Evolutionary conservation across 2,888 invertebrate species (phyloP), one percentile per base, ranked within the genome.

Genomic region (Nectonema munidae): DNA sequence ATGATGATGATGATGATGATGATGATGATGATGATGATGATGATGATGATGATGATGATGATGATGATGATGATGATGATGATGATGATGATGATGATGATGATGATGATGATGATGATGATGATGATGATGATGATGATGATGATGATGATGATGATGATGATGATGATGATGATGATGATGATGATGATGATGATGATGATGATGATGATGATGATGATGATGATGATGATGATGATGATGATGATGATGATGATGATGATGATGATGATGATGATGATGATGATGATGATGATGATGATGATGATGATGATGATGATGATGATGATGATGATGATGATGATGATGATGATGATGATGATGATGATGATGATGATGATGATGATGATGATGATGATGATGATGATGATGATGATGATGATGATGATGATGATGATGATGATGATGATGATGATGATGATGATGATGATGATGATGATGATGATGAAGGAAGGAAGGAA

Each of bases 11-110:
- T 39, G 5, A 35, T 39, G 39, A 20, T 40, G 39, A 39, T 39
- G 39, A 5, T 39, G 39, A 2, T 41, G 40, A 41, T 41, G 40
- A 41, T 40, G 40, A 41, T 40, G 40, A 41, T 40, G 40, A 41
- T 41, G 40, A 41, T 40, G 40, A 41, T 40, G 40, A 41, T 40
- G 40, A 41, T 41, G 40, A 41, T 41, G 40, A 41, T 41, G 40
- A 40, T 40, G 40, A 40, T 40, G 40, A 40, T 40, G 40, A 40
- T 40, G 40, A 40, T 40, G 40, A 40, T 40, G 41, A 40, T 41
- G 40, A 41, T 40, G 40, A 40, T 40, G 39, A 40, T 39, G 40
- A 32, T 2, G 40, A 32, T 32, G 32, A 32, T 39, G 5, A 39
- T 39, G 5, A 35, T 39, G 39, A 20, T 40, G 39, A 39, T 39